Evolutionary conservation across 2,113 vertebrate genomes (phyloP), one percentile per base, ranked within the genome.

Genomic region (Zosterops lateralis): DNA sequence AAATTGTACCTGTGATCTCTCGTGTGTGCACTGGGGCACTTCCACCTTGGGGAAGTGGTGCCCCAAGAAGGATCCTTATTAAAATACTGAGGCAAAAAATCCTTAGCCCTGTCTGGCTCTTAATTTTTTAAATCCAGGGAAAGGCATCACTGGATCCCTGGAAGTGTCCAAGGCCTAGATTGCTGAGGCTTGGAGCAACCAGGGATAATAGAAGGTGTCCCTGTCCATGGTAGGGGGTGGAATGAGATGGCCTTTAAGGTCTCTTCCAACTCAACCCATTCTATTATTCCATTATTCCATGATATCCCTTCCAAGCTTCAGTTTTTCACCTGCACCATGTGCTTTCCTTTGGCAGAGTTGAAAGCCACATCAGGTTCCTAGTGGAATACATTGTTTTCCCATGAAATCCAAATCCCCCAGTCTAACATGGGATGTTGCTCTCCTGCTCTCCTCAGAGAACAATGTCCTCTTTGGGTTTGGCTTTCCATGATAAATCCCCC

Each of bases 131-230:
- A 61, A 17, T 9, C 2, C 25, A 40, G 25, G 25, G 28, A 40
- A 61, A 61, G 17, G 36, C 58, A 61, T 38, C 36, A 28, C 12
- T 84, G 51, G 60, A 51, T 58, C 36, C 32, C 60, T 73, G 68
- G 36, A 0, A 58, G 15, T 45, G 44, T 0, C 68, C 45, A 38
- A 73, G 38, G 68, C 8, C 75, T 44, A 34, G 7, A 0, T 65
- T 18, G 51, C 36, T 0, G 0, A 26, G 18, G 67, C 26, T 73
- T 7, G 60, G 32, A 66, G 36, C 60, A 51, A 0, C 32, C 28
- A 66, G 76, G 53, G 12, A 6, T 0, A 2, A 13, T 12, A 14
- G 36, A 2, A 81, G 36, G 4, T 45, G 44, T 19, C 34, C 42
- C 57, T 34, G 56, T 4, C 20, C 26, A 9, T 44, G 22, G 32